Evolutionary conservation across 2,113 vertebrate species (phyloP), one percentile per base, ranked within the genome.

Genomic region (Saimiri boliviensis): DNA sequence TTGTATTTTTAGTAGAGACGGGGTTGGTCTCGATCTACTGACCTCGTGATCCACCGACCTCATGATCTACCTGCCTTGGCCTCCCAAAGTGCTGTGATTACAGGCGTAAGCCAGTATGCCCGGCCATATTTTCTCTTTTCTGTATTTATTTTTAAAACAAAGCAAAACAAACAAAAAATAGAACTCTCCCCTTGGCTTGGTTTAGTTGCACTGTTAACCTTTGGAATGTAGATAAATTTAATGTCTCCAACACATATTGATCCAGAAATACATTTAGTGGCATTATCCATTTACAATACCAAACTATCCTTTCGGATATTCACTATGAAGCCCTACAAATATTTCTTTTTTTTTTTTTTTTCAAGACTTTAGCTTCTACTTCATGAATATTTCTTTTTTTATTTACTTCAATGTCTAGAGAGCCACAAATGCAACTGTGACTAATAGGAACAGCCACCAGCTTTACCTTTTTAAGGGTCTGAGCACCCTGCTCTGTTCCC

Each of bases 221-320:
- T 56, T 90, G 96, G 86, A 92, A 90, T 45, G 10, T 35, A 86
- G 11, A 8, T 89, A 14, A 86, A 9, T 80, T 95, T 80, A 87
- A 87, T 52, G 77, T 60, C 35, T 85, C 17, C 16, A 70, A 58
- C 23, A 91, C 32, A 63, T 12, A 17, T 25, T 37, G 73, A n/a
- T 37, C 47, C 83, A 85, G 71, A 89, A 85, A n/a, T 40, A 70
- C 42, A 37, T 45, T 42, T 58, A 99, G 99, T 99, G 32, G 99
- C 99, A 98, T 99, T 99, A 98, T 99, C 99, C 99, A 99, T 99
- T 98, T 99, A 99, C 98, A 99, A 99, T 91, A 99, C 98, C 98
- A 99, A 98, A 87, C 96, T 98, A 66, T 99, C 99, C 96, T 99
- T 98, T 97, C 98, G 97, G 0, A 98, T 99, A 98, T 99, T 99